A percentile compares a stretch with the other conserved stretches of the same genome.
phyloP scores from a whole-genome alignment of 2,888 invertebrate species.

The Cryptocephalus primarius region DNA sequence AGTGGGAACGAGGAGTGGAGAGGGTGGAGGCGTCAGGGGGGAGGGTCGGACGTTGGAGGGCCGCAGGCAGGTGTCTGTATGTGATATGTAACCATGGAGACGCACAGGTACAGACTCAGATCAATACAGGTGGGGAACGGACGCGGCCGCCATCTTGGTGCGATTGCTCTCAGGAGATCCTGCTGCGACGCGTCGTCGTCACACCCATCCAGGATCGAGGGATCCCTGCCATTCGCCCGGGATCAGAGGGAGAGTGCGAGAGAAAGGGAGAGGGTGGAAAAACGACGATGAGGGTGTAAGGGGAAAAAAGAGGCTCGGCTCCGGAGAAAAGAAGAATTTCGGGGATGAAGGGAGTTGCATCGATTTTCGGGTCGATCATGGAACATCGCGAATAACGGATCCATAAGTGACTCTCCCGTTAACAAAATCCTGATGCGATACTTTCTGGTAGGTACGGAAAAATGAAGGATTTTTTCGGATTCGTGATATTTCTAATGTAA shows the following conservation, averaged over 20 bases:
- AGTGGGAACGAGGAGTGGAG: too few species aligned
- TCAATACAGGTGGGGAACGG: slow-evolving; percentile 15
- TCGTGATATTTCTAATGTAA: too few species aligned
- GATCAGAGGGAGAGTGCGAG: not conserved
- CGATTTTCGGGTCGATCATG: too few species aligned
- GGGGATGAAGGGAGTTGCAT: too few species aligned
- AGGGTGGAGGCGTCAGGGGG: not conserved
- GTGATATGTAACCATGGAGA: slow-evolving; percentile 18
- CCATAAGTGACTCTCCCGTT: too few species aligned
- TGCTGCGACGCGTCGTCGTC: slow-evolving; percentile 13
- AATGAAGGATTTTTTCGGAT: too few species aligned
- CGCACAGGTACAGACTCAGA: slow-evolving; percentile 15
- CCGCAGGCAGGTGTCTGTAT: slow-evolving; percentile 16
- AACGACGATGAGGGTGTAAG: not conserved
- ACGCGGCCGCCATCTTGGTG: slow-evolving; percentile 14
- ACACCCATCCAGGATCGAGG: slow-evolving; percentile 13
- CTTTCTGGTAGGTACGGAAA: too few species aligned
- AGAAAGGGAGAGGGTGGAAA: not conserved
- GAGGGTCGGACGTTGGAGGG: not conserved
- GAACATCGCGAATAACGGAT: too few species aligned
- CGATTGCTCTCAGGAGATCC: slow-evolving; percentile 19
- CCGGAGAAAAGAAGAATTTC: too few species aligned
- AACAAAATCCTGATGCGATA: too few species aligned
- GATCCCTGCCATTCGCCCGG: slow-evolving; percentile 9
- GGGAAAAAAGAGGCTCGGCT: not conserved